Percentiles rank a stretch among this genome's conserved stretches.
Evolutionary conservation across 2,113 vertebrate species (phyloP).

Genomic region (Centropristis striata): DNA sequence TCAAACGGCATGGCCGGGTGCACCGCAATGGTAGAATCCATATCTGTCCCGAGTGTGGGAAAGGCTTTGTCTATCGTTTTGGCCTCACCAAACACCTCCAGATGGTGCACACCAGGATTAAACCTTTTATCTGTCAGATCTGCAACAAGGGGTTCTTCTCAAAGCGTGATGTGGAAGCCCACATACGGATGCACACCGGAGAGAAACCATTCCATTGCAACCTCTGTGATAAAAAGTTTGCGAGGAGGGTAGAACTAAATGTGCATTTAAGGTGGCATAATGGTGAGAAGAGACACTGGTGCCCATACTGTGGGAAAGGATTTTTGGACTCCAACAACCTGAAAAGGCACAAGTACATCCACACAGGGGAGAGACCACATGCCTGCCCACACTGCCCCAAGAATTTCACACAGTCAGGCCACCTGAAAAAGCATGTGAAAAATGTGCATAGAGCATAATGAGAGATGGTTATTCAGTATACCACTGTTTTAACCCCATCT

Average conservation of each 20-base stretch:
- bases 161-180: conserved; percentile 81
- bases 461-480: not conserved
- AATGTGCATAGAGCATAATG: conserved; percentile 66
- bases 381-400: conserved; percentile 79
- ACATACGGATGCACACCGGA: conserved; percentile 88
- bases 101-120: conserved; percentile 78
- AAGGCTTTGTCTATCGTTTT: conserved; percentile 83
- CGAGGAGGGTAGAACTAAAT: conserved; percentile 85
- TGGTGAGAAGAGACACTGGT: conserved; percentile 83
- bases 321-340: conserved; percentile 88
- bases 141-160: conserved; percentile 81
- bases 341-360: conserved; percentile 87
- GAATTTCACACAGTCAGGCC: conserved; percentile 79
- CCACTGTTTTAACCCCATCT: not conserved
- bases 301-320: conserved; percentile 87
- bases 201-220: conserved; percentile 88
- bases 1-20: conserved; percentile 79
- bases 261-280: conserved; percentile 87
- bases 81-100: conserved; percentile 80
- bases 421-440: conserved; percentile 82
- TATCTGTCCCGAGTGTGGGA: conserved; percentile 79
- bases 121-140: conserved; percentile 80
- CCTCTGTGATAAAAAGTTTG: conserved; percentile 87
- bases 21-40: conserved; percentile 81
- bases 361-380: conserved; percentile 85